phyloP scores from a whole-genome alignment of 2,797 vertebrate genomes.

The Siniperca undulata region DNA sequence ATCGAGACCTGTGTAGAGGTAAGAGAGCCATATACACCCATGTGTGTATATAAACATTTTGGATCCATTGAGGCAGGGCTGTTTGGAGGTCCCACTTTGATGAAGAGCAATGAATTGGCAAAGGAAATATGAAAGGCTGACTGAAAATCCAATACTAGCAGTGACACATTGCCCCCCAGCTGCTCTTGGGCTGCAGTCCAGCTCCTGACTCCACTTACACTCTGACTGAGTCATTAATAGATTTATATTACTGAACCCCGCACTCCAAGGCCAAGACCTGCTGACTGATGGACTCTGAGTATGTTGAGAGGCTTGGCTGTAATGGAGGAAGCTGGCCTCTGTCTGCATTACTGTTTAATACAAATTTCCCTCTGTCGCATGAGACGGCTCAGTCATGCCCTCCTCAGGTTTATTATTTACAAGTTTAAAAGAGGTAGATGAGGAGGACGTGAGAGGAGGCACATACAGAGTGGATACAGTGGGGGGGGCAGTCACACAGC shows the following conservation, averaged over 20 bases:
- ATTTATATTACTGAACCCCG: constrained; percentile 28
- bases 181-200: constrained; percentile 22
- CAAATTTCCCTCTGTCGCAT: constrained; percentile 44
- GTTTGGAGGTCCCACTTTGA: constrained; percentile 11
- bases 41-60: not conserved
- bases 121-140: constrained; percentile 29
- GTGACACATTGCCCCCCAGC: constrained; percentile 2
- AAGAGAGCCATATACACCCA: constrained; percentile 45
- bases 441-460: constrained; percentile 65
- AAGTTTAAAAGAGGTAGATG: constrained; percentile 57
- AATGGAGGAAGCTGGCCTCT: constrained; percentile 35
- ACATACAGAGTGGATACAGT: constrained; percentile 34
- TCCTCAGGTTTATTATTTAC: constrained; percentile 66
- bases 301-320: constrained; percentile 45
- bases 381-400: constrained; percentile 42
- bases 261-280: not conserved
- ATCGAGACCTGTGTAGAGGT: constrained; percentile 99
- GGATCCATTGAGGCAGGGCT: not conserved
- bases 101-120: constrained; percentile 22
- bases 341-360: constrained; percentile 33
- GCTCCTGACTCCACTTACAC: constrained; percentile 53
- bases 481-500: constrained; percentile 5
- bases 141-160: constrained; percentile 24
- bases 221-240: constrained; percentile 46
- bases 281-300: constrained; percentile 33